These are phyloP conservation scores for Cephus spinipes DNA, from an alignment of 2,888 invertebrate species.

Conservation along the genomic window DNA sequence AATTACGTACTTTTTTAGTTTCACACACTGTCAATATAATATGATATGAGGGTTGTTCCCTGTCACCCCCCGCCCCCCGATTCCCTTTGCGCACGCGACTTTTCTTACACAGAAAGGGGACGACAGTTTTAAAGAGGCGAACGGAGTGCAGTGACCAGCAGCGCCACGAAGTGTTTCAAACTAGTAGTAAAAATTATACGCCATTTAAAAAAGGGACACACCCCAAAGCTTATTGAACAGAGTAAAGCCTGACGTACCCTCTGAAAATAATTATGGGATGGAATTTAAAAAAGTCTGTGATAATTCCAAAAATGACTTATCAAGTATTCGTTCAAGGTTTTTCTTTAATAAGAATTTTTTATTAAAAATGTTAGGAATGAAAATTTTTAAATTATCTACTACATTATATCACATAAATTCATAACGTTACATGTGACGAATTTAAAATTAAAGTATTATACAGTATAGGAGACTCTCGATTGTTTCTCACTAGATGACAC, in stretches of 20 bases:
- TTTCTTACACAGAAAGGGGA: neutral
- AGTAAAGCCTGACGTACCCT: neutral
- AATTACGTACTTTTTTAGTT: neutral
- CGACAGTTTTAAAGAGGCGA: neutral
- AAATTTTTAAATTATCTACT: neutral
- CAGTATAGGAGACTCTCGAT: constrained; percentile 13
- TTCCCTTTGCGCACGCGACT: neutral
- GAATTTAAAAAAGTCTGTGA: neutral
- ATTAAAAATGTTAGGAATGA: neutral
- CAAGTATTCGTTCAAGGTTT: no score
- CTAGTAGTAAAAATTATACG: constrained; percentile 18
- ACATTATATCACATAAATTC: neutral
- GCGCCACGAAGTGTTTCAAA: neutral
- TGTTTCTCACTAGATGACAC: constrained; percentile 16
- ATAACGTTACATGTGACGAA: neutral
- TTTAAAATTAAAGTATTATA: neutral
- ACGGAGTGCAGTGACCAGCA: neutral
- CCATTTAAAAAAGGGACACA: constrained; percentile 14
- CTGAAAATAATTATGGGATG: neutral
- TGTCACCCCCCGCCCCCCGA: neutral
- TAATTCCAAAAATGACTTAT: constrained; percentile 14
- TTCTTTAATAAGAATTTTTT: no score
- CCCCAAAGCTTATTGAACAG: neutral
- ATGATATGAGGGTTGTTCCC: neutral
- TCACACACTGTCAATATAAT: neutral